phyloP scores from a whole-genome alignment of 1,140 invertebrate genomes.

The Thaumetopoea pityocampa region DNA sequence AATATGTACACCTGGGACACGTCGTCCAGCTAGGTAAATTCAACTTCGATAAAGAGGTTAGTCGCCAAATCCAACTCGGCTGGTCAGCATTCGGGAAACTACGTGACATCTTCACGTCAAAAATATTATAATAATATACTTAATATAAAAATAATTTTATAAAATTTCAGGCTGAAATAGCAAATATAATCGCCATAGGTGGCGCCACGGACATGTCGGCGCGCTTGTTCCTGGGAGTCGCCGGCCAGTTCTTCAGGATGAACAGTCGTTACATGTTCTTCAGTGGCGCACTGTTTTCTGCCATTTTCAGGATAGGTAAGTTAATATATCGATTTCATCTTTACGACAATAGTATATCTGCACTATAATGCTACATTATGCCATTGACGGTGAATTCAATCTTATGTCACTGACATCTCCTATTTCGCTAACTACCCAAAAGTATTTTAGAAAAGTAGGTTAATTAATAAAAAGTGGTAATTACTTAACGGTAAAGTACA shows the following conservation, averaged over 20 bases:
- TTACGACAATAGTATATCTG: neutral
- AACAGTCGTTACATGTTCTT: constrained; percentile 76
- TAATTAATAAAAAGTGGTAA: too few relatives aligned
- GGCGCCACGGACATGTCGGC: constrained; percentile 61
- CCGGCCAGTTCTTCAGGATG: constrained; percentile 58
- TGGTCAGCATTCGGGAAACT: too few relatives aligned
- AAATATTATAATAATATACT: neutral
- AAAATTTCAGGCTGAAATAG: constrained; percentile 51
- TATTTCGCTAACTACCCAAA: too few relatives aligned
- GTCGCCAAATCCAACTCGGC: too few relatives aligned
- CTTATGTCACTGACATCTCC: too few relatives aligned
- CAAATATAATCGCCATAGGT: constrained; percentile 58
- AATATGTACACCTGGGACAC: too few relatives aligned
- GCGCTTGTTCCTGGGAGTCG: constrained; percentile 47
- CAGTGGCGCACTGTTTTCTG: constrained; percentile 66
- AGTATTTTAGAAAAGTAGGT: too few relatives aligned
- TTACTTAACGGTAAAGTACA: too few relatives aligned
- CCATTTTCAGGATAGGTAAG: constrained; percentile 73
- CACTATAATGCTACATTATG: neutral
- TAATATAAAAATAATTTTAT: neutral
- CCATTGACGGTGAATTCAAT: neutral
- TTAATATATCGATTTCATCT: constrained; percentile 1
- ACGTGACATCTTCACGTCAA: neutral
- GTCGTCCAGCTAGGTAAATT: too few relatives aligned
- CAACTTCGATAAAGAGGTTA: too few relatives aligned